These are phyloP conservation scores for Actinostola sp. DNA, from an alignment of 92 coral and sea anemone species.

Conservation along the genomic window DNA sequence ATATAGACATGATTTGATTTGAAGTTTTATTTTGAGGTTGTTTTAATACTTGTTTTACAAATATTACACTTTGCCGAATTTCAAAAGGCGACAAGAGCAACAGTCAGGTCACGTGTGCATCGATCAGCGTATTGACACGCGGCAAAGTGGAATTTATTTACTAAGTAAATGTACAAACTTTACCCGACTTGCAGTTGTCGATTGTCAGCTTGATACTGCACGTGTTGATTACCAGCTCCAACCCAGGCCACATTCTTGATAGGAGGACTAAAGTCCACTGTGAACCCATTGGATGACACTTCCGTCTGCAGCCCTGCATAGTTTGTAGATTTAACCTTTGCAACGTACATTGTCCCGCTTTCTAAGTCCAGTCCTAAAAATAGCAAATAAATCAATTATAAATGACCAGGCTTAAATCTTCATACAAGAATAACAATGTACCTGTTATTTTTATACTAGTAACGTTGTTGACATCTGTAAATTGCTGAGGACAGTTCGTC, in stretches of 20 bases:
- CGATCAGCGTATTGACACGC: too few species aligned
- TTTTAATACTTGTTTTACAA: too few species aligned
- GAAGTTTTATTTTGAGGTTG: too few species aligned
- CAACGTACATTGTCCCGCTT: slow-evolving; percentile 68
- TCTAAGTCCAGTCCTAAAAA: slow-evolving; percentile 72
- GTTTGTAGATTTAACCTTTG: slow-evolving; percentile 74
- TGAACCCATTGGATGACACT: slow-evolving; percentile 72
- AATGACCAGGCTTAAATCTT: not conserved
- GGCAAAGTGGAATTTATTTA: not conserved
- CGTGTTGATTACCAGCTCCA: slow-evolving; percentile 41
- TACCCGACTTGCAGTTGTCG: slow-evolving; percentile 28
- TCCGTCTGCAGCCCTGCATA: slow-evolving; percentile 72
- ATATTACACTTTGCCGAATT: too few species aligned
- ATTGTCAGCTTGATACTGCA: slow-evolving; percentile 49
- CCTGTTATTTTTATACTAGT: slow-evolving; percentile 69
- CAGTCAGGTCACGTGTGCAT: too few species aligned
- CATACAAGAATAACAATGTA: not conserved
- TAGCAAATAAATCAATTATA: not conserved
- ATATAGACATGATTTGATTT: too few species aligned
- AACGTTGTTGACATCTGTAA: slow-evolving; percentile 56
- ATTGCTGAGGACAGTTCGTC: slow-evolving; percentile 76
- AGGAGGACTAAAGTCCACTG: slow-evolving; percentile 86
- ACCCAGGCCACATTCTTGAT: slow-evolving; percentile 45
- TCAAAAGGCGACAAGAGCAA: too few species aligned
- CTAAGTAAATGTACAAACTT: not conserved